Conservation (phyloP, 2,888 invertebrate species). For the Ophion slaviceki region DNA sequence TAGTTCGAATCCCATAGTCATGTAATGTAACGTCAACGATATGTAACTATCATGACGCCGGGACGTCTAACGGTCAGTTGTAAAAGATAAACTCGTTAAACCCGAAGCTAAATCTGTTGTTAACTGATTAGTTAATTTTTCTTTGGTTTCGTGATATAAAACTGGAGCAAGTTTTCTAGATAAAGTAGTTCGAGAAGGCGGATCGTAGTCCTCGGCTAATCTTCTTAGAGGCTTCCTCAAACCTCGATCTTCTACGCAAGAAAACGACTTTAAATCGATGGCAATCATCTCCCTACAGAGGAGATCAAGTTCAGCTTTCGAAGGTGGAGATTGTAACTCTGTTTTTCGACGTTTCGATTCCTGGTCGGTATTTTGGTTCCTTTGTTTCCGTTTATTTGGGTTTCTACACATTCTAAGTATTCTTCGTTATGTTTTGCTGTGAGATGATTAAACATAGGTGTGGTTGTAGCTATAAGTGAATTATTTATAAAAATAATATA, state of each 20-base stretch:
- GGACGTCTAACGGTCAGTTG: conserved; percentile 36
- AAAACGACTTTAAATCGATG: conserved; percentile 45
- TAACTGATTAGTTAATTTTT: conserved; percentile 17
- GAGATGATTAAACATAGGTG: no score
- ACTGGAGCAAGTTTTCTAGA: conserved; percentile 26
- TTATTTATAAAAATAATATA: no score
- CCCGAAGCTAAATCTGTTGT: conserved; percentile 12
- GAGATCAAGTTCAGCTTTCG: conserved; percentile 4
- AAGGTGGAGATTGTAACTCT: no score
- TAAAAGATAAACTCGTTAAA: conserved; percentile 35
- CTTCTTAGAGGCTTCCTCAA: conserved; percentile 28
- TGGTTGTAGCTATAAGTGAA: no score
- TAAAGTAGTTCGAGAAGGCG: conserved; percentile 33
- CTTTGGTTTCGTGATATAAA: conserved; percentile 35
- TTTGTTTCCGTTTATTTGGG: no score
- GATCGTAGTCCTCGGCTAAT: conserved; percentile 23
- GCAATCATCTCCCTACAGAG: conserved; percentile 49
- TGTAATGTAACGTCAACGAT: conserved; percentile 1
- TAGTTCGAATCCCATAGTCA: not conserved
- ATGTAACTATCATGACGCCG: conserved; percentile 16
- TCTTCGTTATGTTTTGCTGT: no score
- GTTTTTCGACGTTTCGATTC: no score
- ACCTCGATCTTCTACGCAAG: conserved; percentile 31
- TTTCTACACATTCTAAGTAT: no score
- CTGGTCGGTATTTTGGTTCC: no score